Evolutionary conservation across 2,113 vertebrate species (phyloP).

Genomic region (Siniperca chuatsi): DNA sequence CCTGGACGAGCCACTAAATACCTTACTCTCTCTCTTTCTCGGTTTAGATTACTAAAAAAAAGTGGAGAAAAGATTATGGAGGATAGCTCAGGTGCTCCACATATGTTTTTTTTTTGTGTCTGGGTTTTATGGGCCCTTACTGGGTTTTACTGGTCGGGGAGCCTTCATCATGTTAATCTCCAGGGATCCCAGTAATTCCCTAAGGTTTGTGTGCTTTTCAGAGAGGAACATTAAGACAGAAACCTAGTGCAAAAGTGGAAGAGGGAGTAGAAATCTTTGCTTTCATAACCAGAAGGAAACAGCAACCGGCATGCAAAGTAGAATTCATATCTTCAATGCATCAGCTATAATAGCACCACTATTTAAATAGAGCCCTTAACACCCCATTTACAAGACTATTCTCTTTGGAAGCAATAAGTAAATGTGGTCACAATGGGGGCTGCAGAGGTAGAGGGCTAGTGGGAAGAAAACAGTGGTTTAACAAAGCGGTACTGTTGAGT

Average conservation of each 20-base stretch:
- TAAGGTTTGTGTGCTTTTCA: not conserved
- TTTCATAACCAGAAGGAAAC: not conserved
- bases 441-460: constrained; percentile 15
- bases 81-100: constrained; percentile 12
- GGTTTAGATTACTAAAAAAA: constrained; percentile 8
- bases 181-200: constrained; percentile 6
- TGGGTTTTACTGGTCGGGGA: constrained; percentile 28
- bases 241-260: not conserved
- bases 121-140: constrained; percentile 32
- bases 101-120: constrained; percentile 9
- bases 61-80: not conserved
- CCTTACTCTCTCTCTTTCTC: not conserved
- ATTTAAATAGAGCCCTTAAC: constrained; percentile 6
- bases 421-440: constrained; percentile 31
- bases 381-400: constrained; percentile 41
- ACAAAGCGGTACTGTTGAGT: constrained; percentile 62
- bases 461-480: constrained; percentile 23
- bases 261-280: not conserved
- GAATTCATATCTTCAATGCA: not conserved
- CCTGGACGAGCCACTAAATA: constrained; percentile 30
- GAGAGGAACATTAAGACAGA: not conserved
- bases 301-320: not conserved
- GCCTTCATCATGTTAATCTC: constrained; percentile 22
- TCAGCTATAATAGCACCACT: not conserved
- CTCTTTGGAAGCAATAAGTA: constrained; percentile 21